phyloP scores from a whole-genome alignment of 2,113 vertebrate species.

The Acrocephalus arundinaceus region DNA sequence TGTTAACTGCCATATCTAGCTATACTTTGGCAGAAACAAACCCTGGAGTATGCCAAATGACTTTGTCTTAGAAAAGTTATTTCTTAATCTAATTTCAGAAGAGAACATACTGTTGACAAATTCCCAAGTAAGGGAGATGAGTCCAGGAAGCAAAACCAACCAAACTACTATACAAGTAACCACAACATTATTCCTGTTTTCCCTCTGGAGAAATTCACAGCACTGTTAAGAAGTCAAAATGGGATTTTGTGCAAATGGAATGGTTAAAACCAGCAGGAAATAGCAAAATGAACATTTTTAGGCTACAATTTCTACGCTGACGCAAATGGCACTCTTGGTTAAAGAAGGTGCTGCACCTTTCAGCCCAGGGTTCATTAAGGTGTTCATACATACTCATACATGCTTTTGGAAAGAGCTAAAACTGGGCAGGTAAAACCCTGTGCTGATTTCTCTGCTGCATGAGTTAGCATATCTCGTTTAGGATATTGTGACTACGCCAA shows the following conservation, averaged over 20 bases:
- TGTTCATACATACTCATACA: background rate
- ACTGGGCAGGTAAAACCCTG: background rate
- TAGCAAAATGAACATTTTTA: background rate
- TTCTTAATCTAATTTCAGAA: constrained; percentile 6
- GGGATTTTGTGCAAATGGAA: background rate
- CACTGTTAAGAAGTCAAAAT: background rate
- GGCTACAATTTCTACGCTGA: background rate
- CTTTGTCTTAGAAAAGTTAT: constrained; percentile 1
- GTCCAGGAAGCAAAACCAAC: background rate
- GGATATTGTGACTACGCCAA: background rate
- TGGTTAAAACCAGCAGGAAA: background rate
- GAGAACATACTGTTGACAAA: background rate
- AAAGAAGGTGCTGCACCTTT: background rate
- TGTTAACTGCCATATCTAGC: background rate
- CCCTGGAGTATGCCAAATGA: background rate
- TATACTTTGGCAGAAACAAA: background rate
- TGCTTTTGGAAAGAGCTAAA: background rate
- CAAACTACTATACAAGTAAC: background rate
- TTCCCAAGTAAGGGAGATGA: background rate
- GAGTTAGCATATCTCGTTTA: background rate
- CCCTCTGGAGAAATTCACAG: constrained; percentile 8
- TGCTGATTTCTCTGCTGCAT: background rate
- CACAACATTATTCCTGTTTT: background rate
- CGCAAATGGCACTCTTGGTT: background rate
- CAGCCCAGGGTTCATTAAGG: background rate